Conservation (phyloP, 35 echinoderm and acorn worm species). For the Ptychodera flava region DNA sequence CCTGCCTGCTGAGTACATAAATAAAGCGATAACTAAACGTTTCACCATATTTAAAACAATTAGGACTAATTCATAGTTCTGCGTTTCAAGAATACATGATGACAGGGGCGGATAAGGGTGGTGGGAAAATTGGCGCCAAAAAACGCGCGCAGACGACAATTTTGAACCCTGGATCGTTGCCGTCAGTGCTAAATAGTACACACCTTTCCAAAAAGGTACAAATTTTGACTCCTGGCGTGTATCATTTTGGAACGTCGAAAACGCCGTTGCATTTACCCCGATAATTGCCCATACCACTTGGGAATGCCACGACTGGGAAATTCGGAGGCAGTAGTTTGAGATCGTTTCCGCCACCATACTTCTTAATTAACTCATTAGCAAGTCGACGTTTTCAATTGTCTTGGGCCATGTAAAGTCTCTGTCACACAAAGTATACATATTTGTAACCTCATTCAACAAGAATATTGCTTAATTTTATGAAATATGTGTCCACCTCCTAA, state of each 20-base stretch:
- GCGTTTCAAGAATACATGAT: neutral
- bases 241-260: too few relatives aligned
- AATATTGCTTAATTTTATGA: neutral
- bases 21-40: constrained; percentile 1
- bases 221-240: too few relatives aligned
- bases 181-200: too few relatives aligned
- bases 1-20: neutral
- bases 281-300: neutral
- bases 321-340: neutral
- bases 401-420: neutral
- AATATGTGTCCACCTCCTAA: neutral
- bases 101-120: neutral
- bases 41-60: constrained; percentile 2
- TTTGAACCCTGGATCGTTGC: too few relatives aligned
- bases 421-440: neutral
- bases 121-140: neutral
- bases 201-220: too few relatives aligned
- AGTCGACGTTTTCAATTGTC: neutral
- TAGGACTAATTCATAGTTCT: neutral
- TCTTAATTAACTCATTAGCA: neutral
- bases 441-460: neutral
- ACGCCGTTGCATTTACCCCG: neutral
- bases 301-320: neutral
- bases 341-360: neutral
- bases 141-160: neutral